A percentile compares a stretch with the other conserved stretches of the same genome.
Conservation (phyloP, 2,888 invertebrate genomes). For the Hydrotaea cyrtoneurina region DNA sequence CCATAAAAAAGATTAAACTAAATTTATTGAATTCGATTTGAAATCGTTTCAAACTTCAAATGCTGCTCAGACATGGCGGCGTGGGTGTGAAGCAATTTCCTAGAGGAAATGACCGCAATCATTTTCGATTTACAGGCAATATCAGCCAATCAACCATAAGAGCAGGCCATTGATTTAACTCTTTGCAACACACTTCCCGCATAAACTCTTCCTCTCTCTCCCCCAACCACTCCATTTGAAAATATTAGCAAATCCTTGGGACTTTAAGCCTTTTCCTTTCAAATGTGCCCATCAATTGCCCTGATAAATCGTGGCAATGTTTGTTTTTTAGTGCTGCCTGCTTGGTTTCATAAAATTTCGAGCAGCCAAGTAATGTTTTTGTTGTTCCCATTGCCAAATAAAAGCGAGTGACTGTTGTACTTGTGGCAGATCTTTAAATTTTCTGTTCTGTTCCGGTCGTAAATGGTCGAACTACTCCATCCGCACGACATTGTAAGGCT, state of each 20-base stretch:
- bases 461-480: background rate
- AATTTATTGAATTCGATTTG: background rate
- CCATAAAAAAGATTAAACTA: conserved; percentile 18
- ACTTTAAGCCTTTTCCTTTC: conserved; percentile 19
- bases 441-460: background rate
- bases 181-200: background rate
- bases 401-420: background rate
- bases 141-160: background rate
- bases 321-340: background rate
- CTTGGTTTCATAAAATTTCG: too few species aligned
- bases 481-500: background rate
- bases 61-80: background rate
- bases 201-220: background rate
- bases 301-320: conserved; percentile 14
- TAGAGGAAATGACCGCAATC: background rate
- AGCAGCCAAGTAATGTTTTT: too few species aligned
- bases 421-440: background rate
- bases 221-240: background rate
- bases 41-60: background rate
- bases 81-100: background rate
- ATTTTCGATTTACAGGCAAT: background rate
- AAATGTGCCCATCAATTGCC: conserved; percentile 12
- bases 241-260: background rate
- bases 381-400: too few species aligned
- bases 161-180: background rate